phyloP scores from a whole-genome alignment of 2,888 invertebrate genomes.

The Oxytorus armatus region DNA sequence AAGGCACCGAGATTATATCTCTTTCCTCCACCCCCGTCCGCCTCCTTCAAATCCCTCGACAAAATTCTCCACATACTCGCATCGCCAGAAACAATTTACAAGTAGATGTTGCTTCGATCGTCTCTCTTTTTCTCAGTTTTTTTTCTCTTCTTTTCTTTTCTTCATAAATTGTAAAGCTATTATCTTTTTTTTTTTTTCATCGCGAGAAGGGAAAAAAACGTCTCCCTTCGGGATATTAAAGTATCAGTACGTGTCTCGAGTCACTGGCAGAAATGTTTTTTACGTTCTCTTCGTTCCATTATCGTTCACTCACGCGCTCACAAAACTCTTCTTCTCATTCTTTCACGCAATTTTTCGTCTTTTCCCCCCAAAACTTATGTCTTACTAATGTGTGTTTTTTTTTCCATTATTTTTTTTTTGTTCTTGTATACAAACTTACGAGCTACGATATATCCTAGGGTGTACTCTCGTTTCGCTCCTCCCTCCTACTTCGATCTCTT shows the following conservation, averaged over 20 bases:
- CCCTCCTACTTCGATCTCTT: background rate
- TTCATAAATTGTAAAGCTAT: constrained; percentile 72
- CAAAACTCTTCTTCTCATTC: constrained; percentile 56
- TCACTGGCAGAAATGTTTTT: constrained; percentile 68
- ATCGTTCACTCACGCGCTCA: constrained; percentile 14
- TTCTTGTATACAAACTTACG: constrained; percentile 84
- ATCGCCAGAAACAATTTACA: constrained; percentile 33
- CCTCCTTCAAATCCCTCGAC: constrained; percentile 66
- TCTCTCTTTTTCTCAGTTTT: constrained; percentile 32
- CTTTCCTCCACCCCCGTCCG: no score
- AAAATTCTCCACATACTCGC: constrained; percentile 53
- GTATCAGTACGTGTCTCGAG: constrained; percentile 63
- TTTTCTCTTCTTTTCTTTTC: constrained; percentile 53
- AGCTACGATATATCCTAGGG: constrained; percentile 79
- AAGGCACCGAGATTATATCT: constrained; percentile 77
- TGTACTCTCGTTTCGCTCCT: constrained; percentile 75
- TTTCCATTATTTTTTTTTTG: constrained; percentile 63
- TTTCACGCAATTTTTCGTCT: constrained; percentile 48
- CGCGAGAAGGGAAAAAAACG: constrained; percentile 65
- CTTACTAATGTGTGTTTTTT: constrained; percentile 68
- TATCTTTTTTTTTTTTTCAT: constrained; percentile 19
- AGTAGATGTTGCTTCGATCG: constrained; percentile 60
- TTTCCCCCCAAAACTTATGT: constrained; percentile 66
- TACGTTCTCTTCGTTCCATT: constrained; percentile 34
- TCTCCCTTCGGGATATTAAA: constrained; percentile 70